A percentile compares a stretch with the other conserved stretches of the same genome.
Evolutionary conservation across 2,113 vertebrate genomes (phyloP).

Genomic region (Amblyopsis rosae): DNA sequence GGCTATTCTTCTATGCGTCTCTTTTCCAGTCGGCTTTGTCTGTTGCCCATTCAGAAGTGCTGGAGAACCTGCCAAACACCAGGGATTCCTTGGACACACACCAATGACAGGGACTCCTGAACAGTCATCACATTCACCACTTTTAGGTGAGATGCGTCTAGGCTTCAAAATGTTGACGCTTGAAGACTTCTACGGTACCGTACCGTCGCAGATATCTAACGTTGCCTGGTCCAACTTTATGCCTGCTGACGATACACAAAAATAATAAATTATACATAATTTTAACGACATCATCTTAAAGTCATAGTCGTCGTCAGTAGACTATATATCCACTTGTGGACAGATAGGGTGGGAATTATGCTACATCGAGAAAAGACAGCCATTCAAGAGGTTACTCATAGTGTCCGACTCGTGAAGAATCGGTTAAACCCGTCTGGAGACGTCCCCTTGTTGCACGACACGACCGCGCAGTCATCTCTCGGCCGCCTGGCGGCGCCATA

Average conservation of each 20-base stretch:
- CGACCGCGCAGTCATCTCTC: neutral
- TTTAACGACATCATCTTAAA: conserved; percentile 40
- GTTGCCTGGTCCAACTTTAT: conserved; percentile 32
- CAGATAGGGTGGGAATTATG: conserved; percentile 40
- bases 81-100: conserved; percentile 14
- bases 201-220: conserved; percentile 10
- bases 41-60: neutral
- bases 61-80: conserved; percentile 13
- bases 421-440: conserved; percentile 50
- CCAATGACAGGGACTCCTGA: conserved; percentile 28
- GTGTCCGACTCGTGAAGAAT: conserved; percentile 44
- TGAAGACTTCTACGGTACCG: neutral
- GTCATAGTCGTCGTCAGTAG: conserved; percentile 27
- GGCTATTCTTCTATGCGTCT: conserved; percentile 25
- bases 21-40: conserved; percentile 23
- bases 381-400: conserved; percentile 19
- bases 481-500: conserved; percentile 59
- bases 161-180: conserved; percentile 28
- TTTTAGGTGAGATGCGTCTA: conserved; percentile 26
- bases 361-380: conserved; percentile 38
- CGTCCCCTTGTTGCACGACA: conserved; percentile 19
- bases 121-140: conserved; percentile 13
- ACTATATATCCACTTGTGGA: conserved; percentile 21
- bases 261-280: conserved; percentile 27
- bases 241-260: conserved; percentile 39